Evolutionary conservation across 2,797 vertebrate species (phyloP), one percentile per base, ranked within the genome.

Genomic region (Diplodus puntazzo): DNA sequence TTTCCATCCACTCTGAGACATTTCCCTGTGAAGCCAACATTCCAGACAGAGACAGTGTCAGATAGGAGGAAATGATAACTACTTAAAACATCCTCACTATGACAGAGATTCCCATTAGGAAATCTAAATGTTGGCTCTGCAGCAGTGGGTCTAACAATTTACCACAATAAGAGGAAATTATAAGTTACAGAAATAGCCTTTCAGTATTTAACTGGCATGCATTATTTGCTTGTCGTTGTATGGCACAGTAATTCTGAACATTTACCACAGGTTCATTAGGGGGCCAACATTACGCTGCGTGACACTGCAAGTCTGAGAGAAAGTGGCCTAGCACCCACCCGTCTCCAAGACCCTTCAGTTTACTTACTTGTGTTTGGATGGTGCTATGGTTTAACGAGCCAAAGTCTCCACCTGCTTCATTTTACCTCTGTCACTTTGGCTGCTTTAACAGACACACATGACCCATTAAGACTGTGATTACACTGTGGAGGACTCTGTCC

Each of bases 11-110:
- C 83, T 86, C 80, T 88, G 86, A 95, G 92, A 92, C 91, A 86
- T 87, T 91, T 91, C 86, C 84, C 84, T 83, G 80, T 96, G 93
- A 93, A 87, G 88, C 89, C 92, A 95, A 88, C 90, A 94, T 95
- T 94, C 69, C 91, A 88, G 75, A 50, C 54, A 52, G 64, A 67
- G 74, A 76, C 75, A 45, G 80, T 79, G 81, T 83, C 75, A 88
- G 89, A 93, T 87, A 73, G 75, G 69, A 88, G 90, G 83, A 91
- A 88, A 90, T 63, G 85, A 91, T 90, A 86, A 88, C 78, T 66
- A 82, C 73, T 64, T 60, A 74, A 88, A 91, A 87, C 81, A 89
- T 89, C 79, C 81, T 82, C 77, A 62, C 63, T 10, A 52, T 79
- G 65, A 79, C 67, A 63, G 16, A 71, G 55, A 69, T 49, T 54